Conservation (phyloP, 2,113 vertebrate species). For the Pituophis catenifer region DNA sequence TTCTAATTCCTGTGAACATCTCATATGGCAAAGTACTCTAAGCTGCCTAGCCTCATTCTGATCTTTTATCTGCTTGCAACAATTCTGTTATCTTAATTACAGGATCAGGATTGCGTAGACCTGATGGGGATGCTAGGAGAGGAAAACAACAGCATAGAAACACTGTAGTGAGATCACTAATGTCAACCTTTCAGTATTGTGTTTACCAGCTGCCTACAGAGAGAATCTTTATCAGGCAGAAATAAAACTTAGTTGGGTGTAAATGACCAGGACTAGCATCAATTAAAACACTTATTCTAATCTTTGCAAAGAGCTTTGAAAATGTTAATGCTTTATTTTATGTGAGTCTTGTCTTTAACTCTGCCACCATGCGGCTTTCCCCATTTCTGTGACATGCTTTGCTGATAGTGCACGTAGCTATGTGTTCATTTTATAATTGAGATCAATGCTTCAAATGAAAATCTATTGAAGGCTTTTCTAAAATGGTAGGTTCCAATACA, state of each 20-base stretch:
- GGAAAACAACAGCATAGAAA: neutral
- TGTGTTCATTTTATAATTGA: constrained; percentile 9
- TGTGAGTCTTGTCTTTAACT: constrained; percentile 14
- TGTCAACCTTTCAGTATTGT: neutral
- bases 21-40: neutral
- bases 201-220: constrained; percentile 1
- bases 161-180: neutral
- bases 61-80: neutral
- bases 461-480: constrained; percentile 14
- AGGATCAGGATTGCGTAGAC: neutral
- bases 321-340: neutral
- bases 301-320: constrained; percentile 27
- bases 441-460: constrained; percentile 24
- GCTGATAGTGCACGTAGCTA: neutral
- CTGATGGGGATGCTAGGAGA: neutral
- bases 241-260: neutral
- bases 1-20: neutral
- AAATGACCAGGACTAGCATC: constrained; percentile 5
- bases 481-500: constrained; percentile 13
- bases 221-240: constrained; percentile 3
- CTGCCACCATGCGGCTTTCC: constrained; percentile 1
- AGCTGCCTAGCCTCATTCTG: neutral
- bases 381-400: neutral
- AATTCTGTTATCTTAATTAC: neutral
- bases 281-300: constrained; percentile 31